Evolutionary conservation across 1,140 invertebrate species (phyloP), one percentile per base, ranked within the genome.

Genomic region (Trachelipus rathkii): DNA sequence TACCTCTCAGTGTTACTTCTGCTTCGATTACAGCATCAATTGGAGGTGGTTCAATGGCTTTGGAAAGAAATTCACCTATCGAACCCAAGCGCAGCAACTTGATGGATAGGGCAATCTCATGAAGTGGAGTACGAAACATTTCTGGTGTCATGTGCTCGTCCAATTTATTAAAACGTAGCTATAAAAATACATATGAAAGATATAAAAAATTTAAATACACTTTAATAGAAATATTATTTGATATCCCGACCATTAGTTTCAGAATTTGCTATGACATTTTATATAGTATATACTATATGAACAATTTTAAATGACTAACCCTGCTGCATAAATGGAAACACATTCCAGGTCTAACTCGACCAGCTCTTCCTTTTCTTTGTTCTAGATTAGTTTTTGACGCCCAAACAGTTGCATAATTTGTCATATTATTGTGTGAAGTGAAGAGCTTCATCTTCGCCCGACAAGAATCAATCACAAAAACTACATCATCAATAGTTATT

Each of bases 391-490:
- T 95, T 82, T 89, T 90, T 76, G 93, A 95, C 0, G 95, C 94
- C 94, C 95, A 96, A 15, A 96, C 93, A 0, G 95, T 94, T 0
- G 95, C 93, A 84, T 97, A 95, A 82, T 94, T 95, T 0, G 94
- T 95, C 89, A 98, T 92, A 85, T 98, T 98, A 83, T 95, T 96
- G 83, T 97, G 94, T 0, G 95, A 94, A 0, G 95, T 95, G 83
- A 96, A 98, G 60, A 96, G 87, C 83, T 97, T 98, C 88, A 96
- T 93, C 84, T 97, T 97, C 0, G 95, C 93, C 86, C 96, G 96
- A 83, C 95, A 96, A 50, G 92, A 92, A 85, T 98, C 95, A 82
- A 98, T 93, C 0, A 98, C 96, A 85, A 92, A 97, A 1, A 98
- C 95, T 9, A 98, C 92, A 84, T 98, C 96, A 84, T 98, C 93